phyloP scores from a whole-genome alignment of 2,888 invertebrate genomes.

The Orchesellides sinensis region DNA sequence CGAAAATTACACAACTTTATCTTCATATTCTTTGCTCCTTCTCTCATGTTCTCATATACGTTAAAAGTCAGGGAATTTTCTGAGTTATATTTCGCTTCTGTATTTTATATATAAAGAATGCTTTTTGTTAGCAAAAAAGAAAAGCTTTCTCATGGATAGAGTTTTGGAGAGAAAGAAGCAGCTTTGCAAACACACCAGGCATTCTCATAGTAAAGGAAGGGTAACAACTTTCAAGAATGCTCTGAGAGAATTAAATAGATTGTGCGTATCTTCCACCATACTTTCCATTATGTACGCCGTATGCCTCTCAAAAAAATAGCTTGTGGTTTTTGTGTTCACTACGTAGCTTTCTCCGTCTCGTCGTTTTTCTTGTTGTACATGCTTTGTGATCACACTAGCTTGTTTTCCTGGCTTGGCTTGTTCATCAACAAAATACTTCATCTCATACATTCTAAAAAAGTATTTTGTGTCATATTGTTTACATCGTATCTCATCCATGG shows the following conservation, averaged over 20 bases:
- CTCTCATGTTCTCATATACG: conserved; percentile 1
- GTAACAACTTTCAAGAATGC: conserved; percentile 31
- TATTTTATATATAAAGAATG: conserved; percentile 1
- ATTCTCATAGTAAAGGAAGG: conserved; percentile 19
- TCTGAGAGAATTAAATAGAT: conserved; percentile 57
- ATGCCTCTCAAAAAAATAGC: conserved; percentile 34
- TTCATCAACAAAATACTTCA: conserved; percentile 22
- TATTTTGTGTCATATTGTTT: conserved; percentile 11
- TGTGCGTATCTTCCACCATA: conserved; percentile 37
- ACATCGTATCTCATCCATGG: conserved; percentile 4
- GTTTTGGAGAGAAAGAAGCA: neutral
- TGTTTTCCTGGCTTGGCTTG: conserved; percentile 32
- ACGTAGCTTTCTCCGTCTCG: neutral
- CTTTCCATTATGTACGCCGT: conserved; percentile 53
- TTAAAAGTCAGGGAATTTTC: conserved; percentile 12
- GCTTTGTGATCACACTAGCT: conserved; percentile 38
- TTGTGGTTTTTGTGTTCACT: conserved; percentile 32
- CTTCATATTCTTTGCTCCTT: conserved; percentile 9
- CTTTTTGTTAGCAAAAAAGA: neutral
- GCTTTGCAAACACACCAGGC: neutral
- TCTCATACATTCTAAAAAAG: neutral
- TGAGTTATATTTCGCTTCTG: neutral
- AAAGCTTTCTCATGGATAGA: neutral
- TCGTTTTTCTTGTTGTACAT: neutral
- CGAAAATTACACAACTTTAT: conserved; percentile 55